phyloP scores from a whole-genome alignment of 2,113 vertebrate genomes.

The Prinia subflava region DNA sequence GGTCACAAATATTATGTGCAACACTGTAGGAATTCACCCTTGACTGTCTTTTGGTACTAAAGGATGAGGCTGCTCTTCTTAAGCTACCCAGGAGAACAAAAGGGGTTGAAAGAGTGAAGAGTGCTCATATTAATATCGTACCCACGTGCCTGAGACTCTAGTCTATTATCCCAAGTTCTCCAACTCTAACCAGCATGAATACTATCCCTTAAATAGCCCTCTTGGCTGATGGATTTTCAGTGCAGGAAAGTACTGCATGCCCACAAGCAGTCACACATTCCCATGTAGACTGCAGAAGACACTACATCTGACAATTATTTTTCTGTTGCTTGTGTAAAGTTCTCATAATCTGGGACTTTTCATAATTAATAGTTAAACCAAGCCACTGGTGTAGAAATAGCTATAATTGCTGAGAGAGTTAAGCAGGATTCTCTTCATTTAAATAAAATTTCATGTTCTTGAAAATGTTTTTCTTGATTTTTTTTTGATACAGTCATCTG shows the following conservation, averaged over 20 bases:
- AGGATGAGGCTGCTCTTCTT: neutral
- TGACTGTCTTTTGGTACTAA: neutral
- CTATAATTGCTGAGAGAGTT: neutral
- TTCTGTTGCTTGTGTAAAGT: neutral
- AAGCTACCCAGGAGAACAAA: neutral
- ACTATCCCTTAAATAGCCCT: neutral
- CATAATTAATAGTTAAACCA: neutral
- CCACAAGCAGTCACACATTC: neutral
- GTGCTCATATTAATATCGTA: neutral
- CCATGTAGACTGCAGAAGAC: neutral
- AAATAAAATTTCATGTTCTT: neutral
- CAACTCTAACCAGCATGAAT: neutral
- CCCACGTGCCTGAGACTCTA: rapidly evolving
- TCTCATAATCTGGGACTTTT: neutral
- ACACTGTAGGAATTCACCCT: neutral
- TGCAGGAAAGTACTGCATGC: neutral
- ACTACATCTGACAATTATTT: neutral
- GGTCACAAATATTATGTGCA: neutral
- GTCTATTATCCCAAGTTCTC: neutral
- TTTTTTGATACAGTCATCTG: neutral
- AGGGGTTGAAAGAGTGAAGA: neutral
- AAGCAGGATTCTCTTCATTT: neutral
- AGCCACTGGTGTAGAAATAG: neutral
- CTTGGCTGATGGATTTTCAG: neutral
- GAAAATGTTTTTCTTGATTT: neutral